Percentiles rank a stretch among this genome's conserved stretches.
Conservation (phyloP, 2,888 invertebrate genomes). For the Pandemis heparana region DNA sequence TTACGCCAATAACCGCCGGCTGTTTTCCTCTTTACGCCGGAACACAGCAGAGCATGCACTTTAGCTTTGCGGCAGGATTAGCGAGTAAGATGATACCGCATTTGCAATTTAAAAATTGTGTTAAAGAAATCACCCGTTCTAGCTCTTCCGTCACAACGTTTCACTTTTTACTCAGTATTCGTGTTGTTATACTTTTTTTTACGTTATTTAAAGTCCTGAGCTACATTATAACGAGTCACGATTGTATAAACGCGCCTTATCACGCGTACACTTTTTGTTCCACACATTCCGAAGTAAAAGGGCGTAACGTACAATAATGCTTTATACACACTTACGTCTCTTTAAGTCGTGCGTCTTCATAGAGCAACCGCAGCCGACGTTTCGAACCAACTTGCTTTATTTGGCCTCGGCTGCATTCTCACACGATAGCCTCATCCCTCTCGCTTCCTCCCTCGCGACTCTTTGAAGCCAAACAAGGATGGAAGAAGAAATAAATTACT, state of each 20-base stretch:
- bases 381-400: constrained; percentile 54
- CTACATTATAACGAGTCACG: constrained; percentile 19
- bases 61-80: too few species aligned
- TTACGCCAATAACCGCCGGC: too few species aligned
- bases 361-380: constrained; percentile 41
- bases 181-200: background rate
- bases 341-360: background rate
- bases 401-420: constrained; percentile 55
- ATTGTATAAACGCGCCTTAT: constrained; percentile 17
- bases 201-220: background rate
- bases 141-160: background rate
- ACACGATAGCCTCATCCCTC: constrained; percentile 50
- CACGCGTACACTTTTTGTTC: constrained; percentile 6
- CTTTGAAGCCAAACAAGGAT: constrained; percentile 26
- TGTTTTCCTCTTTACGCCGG: too few species aligned
- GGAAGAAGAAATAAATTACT: constrained; percentile 22
- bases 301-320: background rate
- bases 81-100: too few species aligned
- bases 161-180: background rate
- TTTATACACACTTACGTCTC: background rate
- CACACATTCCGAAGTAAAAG: background rate
- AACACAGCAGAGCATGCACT: too few species aligned
- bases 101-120: too few species aligned
- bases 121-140: background rate
- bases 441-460: constrained; percentile 38